A percentile compares a stretch with the other conserved stretches of the same genome.
Evolutionary conservation across 2,888 invertebrate genomes (phyloP).

Genomic region (Steinernema carpocapsae): DNA sequence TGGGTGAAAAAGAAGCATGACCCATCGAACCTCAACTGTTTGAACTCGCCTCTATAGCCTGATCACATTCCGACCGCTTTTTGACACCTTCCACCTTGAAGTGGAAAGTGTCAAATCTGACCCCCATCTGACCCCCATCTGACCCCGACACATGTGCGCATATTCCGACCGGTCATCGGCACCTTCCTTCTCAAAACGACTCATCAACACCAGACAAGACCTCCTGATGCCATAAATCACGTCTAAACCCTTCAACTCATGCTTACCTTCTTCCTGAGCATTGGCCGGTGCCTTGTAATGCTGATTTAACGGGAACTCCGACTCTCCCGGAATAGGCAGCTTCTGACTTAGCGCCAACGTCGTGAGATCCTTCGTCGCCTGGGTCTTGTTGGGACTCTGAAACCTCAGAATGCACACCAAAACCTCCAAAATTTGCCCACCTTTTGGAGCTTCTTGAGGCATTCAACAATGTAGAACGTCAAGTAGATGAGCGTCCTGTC

Average conservation of each 20-base stretch:
- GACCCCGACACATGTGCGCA: too few relatives aligned
- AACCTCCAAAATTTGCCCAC: slow-evolving; percentile 56
- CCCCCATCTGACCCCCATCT: too few relatives aligned
- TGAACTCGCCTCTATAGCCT: too few relatives aligned
- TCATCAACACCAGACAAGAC: too few relatives aligned
- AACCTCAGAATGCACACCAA: slow-evolving; percentile 6
- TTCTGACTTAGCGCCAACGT: slow-evolving; percentile 81
- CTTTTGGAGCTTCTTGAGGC: slow-evolving; percentile 89
- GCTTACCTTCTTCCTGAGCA: slow-evolving; percentile 84
- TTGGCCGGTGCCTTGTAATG: slow-evolving; percentile 87
- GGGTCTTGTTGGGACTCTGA: slow-evolving; percentile 80
- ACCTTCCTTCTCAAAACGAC: too few relatives aligned
- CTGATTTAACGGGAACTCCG: slow-evolving; percentile 90
- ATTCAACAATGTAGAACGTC: slow-evolving; percentile 95
- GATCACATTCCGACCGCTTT: too few relatives aligned
- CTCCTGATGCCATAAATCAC: too few relatives aligned
- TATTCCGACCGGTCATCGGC: too few relatives aligned
- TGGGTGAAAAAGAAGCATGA: too few relatives aligned
- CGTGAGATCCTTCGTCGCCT: slow-evolving; percentile 91
- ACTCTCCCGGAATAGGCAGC: slow-evolving; percentile 94
- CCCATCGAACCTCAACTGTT: too few relatives aligned
- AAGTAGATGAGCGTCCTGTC: slow-evolving; percentile 96
- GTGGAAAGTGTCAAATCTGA: too few relatives aligned
- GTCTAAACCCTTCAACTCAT: background rate
- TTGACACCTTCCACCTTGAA: too few relatives aligned